These are phyloP conservation scores for Channa maculata DNA, from an alignment of 2,113 vertebrate genomes.

Conservation along the genomic window DNA sequence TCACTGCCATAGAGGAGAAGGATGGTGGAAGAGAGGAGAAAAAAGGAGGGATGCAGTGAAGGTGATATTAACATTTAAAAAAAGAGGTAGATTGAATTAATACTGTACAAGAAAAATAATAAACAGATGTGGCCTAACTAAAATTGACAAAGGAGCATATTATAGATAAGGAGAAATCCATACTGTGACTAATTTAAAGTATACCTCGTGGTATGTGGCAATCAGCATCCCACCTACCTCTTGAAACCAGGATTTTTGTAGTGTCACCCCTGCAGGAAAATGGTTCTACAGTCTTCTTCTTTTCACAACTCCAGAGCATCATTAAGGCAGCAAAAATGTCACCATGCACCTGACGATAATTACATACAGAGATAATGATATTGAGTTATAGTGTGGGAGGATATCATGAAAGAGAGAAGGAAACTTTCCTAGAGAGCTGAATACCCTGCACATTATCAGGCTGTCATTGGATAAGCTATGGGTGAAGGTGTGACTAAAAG, in stretches of 20 bases:
- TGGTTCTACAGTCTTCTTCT: constrained; percentile 31
- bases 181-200: constrained; percentile 12
- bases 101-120: background rate
- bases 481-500: constrained; percentile 7
- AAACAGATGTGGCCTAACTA: background rate
- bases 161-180: background rate
- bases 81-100: background rate
- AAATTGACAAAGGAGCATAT: background rate
- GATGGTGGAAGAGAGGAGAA: background rate
- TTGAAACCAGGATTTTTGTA: constrained; percentile 46
- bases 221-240: constrained; percentile 39
- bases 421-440: constrained; percentile 39
- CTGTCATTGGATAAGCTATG: constrained; percentile 25
- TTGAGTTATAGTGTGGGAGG: constrained; percentile 56
- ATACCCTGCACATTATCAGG: constrained; percentile 11
- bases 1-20: constrained; percentile 37
- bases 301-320: constrained; percentile 44
- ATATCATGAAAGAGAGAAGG: constrained; percentile 14
- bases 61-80: background rate
- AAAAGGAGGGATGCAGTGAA: constrained; percentile 2
- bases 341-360: constrained; percentile 62
- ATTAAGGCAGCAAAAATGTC: constrained; percentile 63
- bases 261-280: constrained; percentile 32
- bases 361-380: constrained; percentile 66
- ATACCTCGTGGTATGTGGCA: constrained; percentile 16